Evolutionary conservation across 2,888 invertebrate species (phyloP), one percentile per base, ranked within the genome.

Genomic region (Erebia ligea): DNA sequence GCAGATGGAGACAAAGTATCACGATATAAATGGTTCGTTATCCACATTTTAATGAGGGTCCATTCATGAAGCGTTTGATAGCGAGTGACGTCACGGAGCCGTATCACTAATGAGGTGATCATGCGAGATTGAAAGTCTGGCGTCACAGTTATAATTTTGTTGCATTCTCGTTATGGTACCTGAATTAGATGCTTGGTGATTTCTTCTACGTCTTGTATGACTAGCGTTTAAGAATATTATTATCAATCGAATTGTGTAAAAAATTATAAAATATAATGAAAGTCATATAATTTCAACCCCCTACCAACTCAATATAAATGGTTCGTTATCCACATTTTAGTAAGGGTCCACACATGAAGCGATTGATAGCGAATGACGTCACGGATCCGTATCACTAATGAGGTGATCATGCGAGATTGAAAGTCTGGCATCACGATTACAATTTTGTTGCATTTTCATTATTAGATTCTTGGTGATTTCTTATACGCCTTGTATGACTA

Each of bases 31-130:
- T 72, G 69, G 63, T 65, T 75, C 75, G 76, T 76, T 76, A 74
- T 70, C 65, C 40, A 65, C 63, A 73, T 75, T 73, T 76, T 76
- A 76, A 76, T 73, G 76, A 76, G 69, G 68, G 69, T 57, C 69
- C 71, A 65, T 68, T 68, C 42, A 45, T 64, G 63, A 71, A 50
- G 57, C 65, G 73, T 73, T 73, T 75, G 78, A 77, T 76, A 74
- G 76, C 74, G 77, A 76, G 76, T 78, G 78, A 79, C 74, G 75
- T 76, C 76, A 79, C 81, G 73, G 68, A 63, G 65, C 82, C 78
- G 84, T 79, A 82, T 84, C 80, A 80, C 85, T 90, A 90, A 90
- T 86, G 90, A 91, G 79, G 77, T 77, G 77, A 78, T 80, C 81
- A 82, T 81, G 79, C 81, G 76, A 75, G 79, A 75, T 73, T 84